Evolutionary conservation across 2,797 vertebrate genomes (phyloP).

Genomic region (Echeneis naucrates): DNA sequence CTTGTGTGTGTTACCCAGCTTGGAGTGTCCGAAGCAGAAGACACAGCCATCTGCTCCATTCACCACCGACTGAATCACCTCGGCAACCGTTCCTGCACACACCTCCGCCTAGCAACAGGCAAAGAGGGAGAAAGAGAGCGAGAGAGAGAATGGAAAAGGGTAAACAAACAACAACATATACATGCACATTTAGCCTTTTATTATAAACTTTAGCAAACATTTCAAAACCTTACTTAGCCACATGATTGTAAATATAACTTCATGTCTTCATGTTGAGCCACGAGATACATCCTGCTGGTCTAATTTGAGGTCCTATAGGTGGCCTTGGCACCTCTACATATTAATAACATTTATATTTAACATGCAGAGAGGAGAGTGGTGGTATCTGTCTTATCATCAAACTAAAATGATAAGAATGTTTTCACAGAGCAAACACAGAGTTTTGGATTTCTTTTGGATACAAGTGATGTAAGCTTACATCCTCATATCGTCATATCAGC

Average conservation of each 20-base stretch:
- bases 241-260: not conserved
- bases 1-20: slow-evolving; percentile 87
- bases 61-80: slow-evolving; percentile 99
- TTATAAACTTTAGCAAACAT: not conserved
- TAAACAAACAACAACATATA: slow-evolving; percentile 14
- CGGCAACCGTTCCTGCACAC: slow-evolving; percentile 96
- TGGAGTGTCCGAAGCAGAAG: slow-evolving; percentile 98
- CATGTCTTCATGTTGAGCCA: not conserved
- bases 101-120: slow-evolving; percentile 91
- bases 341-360: not conserved
- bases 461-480: not conserved
- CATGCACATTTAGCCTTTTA: not conserved
- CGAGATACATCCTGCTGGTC: too few species aligned
- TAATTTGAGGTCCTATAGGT: too few species aligned
- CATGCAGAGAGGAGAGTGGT: not conserved
- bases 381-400: not conserved
- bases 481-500: not conserved
- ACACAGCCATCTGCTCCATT: slow-evolving; percentile 98
- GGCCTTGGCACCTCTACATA: not conserved
- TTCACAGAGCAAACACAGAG: not conserved
- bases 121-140: slow-evolving; percentile 18
- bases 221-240: not conserved
- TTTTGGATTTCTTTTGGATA: not conserved
- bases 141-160: slow-evolving; percentile 8
- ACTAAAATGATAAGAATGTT: not conserved